Evolutionary conservation across 2,797 vertebrate genomes (phyloP).

Genomic region (Merluccius polli): DNA sequence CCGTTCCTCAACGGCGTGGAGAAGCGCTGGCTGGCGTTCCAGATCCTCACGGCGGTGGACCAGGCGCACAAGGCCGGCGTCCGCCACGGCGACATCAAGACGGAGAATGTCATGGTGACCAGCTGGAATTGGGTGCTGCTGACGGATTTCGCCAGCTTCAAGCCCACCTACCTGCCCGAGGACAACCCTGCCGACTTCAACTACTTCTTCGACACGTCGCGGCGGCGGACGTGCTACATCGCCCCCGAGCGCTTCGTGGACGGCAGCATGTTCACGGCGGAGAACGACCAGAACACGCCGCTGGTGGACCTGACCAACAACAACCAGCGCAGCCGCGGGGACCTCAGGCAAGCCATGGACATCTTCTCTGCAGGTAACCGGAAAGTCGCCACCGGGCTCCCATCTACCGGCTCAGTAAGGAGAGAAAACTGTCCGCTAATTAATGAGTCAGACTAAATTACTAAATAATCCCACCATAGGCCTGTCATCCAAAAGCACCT

Average conservation of each 20-base stretch:
- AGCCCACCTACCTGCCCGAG: constrained; percentile 93
- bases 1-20: constrained; percentile 94
- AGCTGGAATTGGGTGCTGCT: constrained; percentile 99
- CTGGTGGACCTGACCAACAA: constrained; percentile 90
- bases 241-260: constrained; percentile 95
- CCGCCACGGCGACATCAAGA: constrained; percentile 96
- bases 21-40: constrained; percentile 97
- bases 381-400: neutral
- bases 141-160: constrained; percentile 97
- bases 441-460: no score
- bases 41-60: constrained; percentile 91
- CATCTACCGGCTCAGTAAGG: neutral
- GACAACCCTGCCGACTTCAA: constrained; percentile 99
- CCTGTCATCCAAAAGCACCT: no score
- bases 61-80: constrained; percentile 93
- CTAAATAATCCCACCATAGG: no score
- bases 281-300: constrained; percentile 90
- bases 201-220: constrained; percentile 96
- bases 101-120: constrained; percentile 97
- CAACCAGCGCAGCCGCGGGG: constrained; percentile 89
- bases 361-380: constrained; percentile 94
- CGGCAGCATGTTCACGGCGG: constrained; percentile 87
- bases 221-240: constrained; percentile 93
- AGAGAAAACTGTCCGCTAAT: no score
- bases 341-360: constrained; percentile 92